Conservation (phyloP, 1,140 invertebrate genomes). For the Formica exsecta region DNA sequence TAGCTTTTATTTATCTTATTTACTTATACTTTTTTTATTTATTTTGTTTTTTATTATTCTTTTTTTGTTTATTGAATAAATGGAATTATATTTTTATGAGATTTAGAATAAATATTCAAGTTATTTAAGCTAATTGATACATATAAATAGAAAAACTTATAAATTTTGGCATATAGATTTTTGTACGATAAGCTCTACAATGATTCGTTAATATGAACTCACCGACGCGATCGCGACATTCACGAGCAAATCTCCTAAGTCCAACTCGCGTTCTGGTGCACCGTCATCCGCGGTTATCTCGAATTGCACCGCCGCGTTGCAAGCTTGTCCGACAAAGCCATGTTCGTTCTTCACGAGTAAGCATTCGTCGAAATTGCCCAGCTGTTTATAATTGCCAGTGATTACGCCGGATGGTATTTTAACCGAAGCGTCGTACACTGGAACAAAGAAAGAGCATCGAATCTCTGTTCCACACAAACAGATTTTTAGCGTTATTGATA, state of each 20-base stretch:
- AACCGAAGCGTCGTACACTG: constrained; percentile 86
- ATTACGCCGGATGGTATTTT: constrained; percentile 85
- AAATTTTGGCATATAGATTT: constrained; percentile 1
- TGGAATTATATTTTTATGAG: background rate
- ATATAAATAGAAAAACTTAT: background rate
- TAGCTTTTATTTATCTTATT: background rate
- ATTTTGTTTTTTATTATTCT: no score
- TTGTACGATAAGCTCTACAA: background rate
- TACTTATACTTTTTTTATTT: no score
- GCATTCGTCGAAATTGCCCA: constrained; percentile 87
- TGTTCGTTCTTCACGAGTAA: constrained; percentile 76
- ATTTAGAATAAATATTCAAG: background rate
- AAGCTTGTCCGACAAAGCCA: constrained; percentile 79
- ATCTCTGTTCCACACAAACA: background rate
- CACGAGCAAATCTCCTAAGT: constrained; percentile 75
- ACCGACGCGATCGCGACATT: constrained; percentile 79
- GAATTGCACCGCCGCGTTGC: constrained; percentile 77
- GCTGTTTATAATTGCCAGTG: constrained; percentile 84
- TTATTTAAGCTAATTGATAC: background rate
- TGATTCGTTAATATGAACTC: constrained; percentile 54
- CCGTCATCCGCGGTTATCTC: constrained; percentile 66
- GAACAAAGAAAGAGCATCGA: constrained; percentile 62
- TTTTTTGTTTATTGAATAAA: background rate
- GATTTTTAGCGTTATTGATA: no score
- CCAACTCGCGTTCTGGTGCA: constrained; percentile 37